Evolutionary conservation across 1,140 invertebrate genomes (phyloP).

Genomic region (Drosophila leontia): DNA sequence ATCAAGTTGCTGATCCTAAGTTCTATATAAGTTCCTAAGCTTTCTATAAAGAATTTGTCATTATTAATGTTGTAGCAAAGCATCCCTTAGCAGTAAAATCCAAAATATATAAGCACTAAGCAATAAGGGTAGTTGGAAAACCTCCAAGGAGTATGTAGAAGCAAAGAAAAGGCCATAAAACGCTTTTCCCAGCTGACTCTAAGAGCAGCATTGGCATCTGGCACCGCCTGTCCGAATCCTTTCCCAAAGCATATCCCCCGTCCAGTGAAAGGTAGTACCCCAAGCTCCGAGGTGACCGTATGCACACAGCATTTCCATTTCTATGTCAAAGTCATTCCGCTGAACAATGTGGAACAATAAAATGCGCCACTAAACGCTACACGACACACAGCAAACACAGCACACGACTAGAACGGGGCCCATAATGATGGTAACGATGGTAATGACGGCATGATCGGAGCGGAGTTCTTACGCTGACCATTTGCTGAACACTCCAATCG

Average conservation of each 20-base stretch:
- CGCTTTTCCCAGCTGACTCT: neutral
- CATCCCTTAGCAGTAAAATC: neutral
- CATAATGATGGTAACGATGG: constrained; percentile 34
- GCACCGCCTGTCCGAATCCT: neutral
- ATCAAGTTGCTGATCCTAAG: neutral
- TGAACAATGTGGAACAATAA: constrained; percentile 76
- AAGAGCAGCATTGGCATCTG: constrained; percentile 56
- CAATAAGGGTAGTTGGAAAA: constrained; percentile 9
- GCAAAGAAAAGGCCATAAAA: neutral
- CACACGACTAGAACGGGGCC: constrained; percentile 9
- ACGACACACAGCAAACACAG: constrained; percentile 43
- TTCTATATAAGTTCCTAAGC: neutral
- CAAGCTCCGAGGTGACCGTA: neutral
- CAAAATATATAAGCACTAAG: neutral
- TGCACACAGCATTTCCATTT: constrained; percentile 52
- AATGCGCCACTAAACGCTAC: constrained; percentile 56
- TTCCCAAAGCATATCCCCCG: neutral
- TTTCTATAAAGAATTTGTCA: neutral
- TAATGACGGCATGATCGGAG: constrained; percentile 33
- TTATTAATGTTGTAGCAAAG: neutral
- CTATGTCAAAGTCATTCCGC: constrained; percentile 78
- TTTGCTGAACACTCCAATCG: constrained; percentile 58
- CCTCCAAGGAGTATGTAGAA: neutral
- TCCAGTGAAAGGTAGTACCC: constrained; percentile 62
- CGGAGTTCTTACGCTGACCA: constrained; percentile 50